Evolutionary conservation across 2,797 vertebrate genomes (phyloP), one percentile per base, ranked within the genome.

Genomic region (Microcaecilia unicolor): DNA sequence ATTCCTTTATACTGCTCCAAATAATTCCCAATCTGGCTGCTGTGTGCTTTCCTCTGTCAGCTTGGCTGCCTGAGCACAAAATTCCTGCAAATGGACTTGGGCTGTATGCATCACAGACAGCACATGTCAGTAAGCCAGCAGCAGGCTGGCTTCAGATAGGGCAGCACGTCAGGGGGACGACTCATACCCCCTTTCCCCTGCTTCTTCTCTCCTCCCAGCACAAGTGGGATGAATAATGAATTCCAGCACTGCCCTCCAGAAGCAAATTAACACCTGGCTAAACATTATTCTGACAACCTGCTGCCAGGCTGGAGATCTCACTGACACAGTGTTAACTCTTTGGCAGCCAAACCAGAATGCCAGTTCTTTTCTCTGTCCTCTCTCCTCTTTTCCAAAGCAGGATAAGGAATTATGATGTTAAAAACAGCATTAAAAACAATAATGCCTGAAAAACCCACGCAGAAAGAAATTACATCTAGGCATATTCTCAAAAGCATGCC

Each of bases 21-120:
- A n/a, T n/a, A n/a, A n/a, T n/a, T n/a, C n/a, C n/a, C n/a, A n/a
- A 53, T 63, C 55, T 31, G 19, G 19, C 39, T 20, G 37, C 61
- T 42, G 59, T 10, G 59, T 39, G 67, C 37, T 53, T 58, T n/a
- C n/a, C 37, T 58, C 63, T 48, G 54, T 27, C 41, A 48, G 54
- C 60, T 81, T 88, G 87, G 88, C 90, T 67, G 70, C 61, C 68
- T 89, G 86, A 83, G 88, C 91, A 67, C 57, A 80, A 66, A 68
- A 69, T 74, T 69, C 82, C 85, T n/a, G n/a, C 84, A 81, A 75
- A 87, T 71, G 74, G 81, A 72, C 85, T 84, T 84, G 46, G 64
- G 77, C 80, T 64, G 83, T 64, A 62, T 65, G 77, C 81, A 67
- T 80, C 55, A 38, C 72, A 59, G 74, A 75, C 66, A 83, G 85